phyloP scores from a whole-genome alignment of 2,888 invertebrate species.

The Apocheima hispidaria region DNA sequence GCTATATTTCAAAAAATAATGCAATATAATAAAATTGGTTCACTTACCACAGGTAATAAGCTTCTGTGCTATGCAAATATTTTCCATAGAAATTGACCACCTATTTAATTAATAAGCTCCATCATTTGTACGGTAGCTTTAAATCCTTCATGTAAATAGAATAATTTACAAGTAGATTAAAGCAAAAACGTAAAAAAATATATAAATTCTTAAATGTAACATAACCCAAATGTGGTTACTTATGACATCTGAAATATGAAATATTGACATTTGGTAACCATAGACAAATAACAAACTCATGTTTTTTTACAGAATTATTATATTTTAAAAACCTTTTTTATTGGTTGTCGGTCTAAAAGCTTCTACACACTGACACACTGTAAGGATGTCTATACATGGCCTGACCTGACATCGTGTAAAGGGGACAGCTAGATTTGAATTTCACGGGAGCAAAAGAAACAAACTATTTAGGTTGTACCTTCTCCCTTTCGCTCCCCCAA shows the following conservation, averaged over 20 bases:
- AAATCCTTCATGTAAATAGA: slow-evolving; percentile 43
- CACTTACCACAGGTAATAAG: slow-evolving; percentile 75
- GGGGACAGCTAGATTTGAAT: too few relatives aligned
- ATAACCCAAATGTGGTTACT: slow-evolving; percentile 58
- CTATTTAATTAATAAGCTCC: slow-evolving; percentile 64
- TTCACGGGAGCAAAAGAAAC: too few relatives aligned
- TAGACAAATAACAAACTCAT: too few relatives aligned
- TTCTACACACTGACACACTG: too few relatives aligned
- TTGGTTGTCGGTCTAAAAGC: too few relatives aligned
- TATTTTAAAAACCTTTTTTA: too few relatives aligned
- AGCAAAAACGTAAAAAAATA: slow-evolving; percentile 39
- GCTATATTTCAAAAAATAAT: slow-evolving; percentile 56
- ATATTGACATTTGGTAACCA: slow-evolving; percentile 22
- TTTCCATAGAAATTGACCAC: slow-evolving; percentile 73
- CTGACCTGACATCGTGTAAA: too few relatives aligned
- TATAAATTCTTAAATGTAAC: slow-evolving; percentile 58
- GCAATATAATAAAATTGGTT: slow-evolving; percentile 55
- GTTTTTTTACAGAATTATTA: too few relatives aligned
- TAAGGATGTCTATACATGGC: too few relatives aligned
- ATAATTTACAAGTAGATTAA: slow-evolving; percentile 38
- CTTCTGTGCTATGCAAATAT: slow-evolving; percentile 64
- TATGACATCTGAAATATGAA: slow-evolving; percentile 57
- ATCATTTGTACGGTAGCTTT: slow-evolving; percentile 53
- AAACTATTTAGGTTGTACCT: too few relatives aligned
- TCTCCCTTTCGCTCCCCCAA: too few relatives aligned